Conservation (phyloP, 2,888 invertebrate species). For the Biston betularia region DNA sequence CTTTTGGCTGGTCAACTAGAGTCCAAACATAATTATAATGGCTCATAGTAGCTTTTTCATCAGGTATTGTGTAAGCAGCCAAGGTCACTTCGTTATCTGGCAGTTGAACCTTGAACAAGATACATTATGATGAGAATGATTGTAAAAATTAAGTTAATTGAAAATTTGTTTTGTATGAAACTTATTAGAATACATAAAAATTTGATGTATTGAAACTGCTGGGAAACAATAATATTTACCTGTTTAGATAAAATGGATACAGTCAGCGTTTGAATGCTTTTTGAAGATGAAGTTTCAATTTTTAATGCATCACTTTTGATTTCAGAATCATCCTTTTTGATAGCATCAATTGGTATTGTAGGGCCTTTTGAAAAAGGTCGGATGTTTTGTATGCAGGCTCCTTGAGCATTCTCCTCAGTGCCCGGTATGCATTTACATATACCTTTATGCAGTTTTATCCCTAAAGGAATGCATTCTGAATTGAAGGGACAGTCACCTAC, state of each 20-base stretch:
- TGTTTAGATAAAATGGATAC: slow-evolving; percentile 92
- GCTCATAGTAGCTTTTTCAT: slow-evolving; percentile 89
- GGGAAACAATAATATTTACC: slow-evolving; percentile 71
- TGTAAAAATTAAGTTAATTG: neutral
- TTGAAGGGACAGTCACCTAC: slow-evolving; percentile 87
- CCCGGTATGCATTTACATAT: slow-evolving; percentile 90
- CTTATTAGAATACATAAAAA: neutral
- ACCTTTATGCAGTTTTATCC: slow-evolving; percentile 87
- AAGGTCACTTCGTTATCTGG: slow-evolving; percentile 95
- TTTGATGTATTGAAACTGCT: neutral
- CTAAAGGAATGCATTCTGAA: slow-evolving; percentile 88
- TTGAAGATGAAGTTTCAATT: slow-evolving; percentile 73
- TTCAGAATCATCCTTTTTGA: slow-evolving; percentile 68
- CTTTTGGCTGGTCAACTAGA: slow-evolving; percentile 93
- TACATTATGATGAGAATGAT: slow-evolving; percentile 5
- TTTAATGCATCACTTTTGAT: slow-evolving; percentile 60
- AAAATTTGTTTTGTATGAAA: neutral
- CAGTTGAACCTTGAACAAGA: slow-evolving; percentile 77
- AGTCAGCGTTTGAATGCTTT: slow-evolving; percentile 88
- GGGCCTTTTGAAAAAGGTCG: slow-evolving; percentile 78
- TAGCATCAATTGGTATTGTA: slow-evolving; percentile 64
- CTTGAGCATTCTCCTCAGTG: slow-evolving; percentile 79
- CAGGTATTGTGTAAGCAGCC: slow-evolving; percentile 93
- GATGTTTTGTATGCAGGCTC: slow-evolving; percentile 65
- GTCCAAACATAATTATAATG: slow-evolving; percentile 96